phyloP scores from a whole-genome alignment of 2,797 vertebrate genomes.

The Halcyon leucocephala region DNA sequence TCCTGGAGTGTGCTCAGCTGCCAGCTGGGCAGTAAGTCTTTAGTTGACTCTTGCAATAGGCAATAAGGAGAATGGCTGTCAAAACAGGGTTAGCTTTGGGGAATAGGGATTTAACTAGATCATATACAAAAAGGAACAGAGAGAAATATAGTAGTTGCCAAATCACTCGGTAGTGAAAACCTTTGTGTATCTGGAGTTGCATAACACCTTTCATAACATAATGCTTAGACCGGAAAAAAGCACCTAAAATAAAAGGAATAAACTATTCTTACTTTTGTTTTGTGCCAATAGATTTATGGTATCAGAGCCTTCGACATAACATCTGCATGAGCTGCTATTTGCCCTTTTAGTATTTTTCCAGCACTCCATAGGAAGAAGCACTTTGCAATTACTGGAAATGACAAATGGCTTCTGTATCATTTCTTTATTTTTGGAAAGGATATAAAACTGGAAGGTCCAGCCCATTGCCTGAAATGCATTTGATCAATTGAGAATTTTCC shows the following conservation, averaged over 20 bases:
- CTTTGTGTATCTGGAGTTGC: not conserved
- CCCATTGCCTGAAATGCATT: not conserved
- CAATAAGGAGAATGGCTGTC: not conserved
- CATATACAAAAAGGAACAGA: not conserved
- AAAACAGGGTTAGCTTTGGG: not conserved
- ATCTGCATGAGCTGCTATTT: constrained; percentile 30
- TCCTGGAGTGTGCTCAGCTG: not conserved
- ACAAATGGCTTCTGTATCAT: constrained; percentile 17
- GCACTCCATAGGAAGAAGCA: constrained; percentile 42
- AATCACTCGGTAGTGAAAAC: not conserved
- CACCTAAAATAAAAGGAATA: constrained; percentile 5
- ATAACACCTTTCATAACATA: constrained; percentile 24
- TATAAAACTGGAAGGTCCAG: not conserved
- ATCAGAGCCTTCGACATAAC: not conserved
- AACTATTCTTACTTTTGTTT: constrained; percentile 1
- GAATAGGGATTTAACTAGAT: not conserved
- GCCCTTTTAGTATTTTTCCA: constrained; percentile 61
- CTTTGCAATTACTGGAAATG: constrained; percentile 66
- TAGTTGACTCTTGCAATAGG: not conserved
- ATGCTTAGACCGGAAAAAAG: constrained; percentile 27
- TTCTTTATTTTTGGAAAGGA: constrained; percentile 53
- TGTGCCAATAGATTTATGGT: constrained; percentile 52
- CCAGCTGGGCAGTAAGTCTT: not conserved
- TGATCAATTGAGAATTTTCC: not conserved
- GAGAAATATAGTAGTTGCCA: not conserved